phyloP scores from a whole-genome alignment of 53 echinoderm and acorn worm genomes.

The Temnopleurus reevesii region DNA sequence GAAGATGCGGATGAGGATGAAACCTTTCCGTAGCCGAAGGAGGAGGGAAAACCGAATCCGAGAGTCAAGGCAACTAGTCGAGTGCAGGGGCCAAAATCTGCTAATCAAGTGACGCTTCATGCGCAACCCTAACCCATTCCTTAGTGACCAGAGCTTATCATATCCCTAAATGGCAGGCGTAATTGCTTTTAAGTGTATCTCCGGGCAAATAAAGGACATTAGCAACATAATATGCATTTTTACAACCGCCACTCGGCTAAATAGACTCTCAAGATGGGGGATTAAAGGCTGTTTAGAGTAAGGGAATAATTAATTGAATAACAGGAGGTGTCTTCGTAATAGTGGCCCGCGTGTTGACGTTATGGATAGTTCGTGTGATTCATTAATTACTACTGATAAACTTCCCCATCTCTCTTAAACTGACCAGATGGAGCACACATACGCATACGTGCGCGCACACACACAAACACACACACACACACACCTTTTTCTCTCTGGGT shows the following conservation, averaged over 20 bases:
- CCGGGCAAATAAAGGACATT: background rate
- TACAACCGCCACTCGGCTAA: background rate
- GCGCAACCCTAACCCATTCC: background rate
- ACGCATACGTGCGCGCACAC: no score
- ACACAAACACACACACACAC: no score
- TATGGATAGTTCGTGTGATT: no score
- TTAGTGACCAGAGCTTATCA: background rate
- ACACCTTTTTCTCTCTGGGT: no score
- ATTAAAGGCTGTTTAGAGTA: background rate
- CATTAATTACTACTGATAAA: no score
- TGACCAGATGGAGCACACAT: no score
- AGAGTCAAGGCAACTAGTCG: background rate
- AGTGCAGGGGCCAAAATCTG: background rate
- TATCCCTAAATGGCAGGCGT: background rate
- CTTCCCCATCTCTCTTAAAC: no score
- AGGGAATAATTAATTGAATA: background rate
- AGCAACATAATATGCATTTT: slow-evolving; percentile 1
- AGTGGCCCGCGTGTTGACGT: no score
- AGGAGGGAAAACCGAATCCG: background rate
- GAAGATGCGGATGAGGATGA: no score
- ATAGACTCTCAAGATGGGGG: background rate
- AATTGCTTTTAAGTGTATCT: slow-evolving; percentile 36
- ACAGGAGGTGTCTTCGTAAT: background rate
- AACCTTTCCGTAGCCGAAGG: no score
- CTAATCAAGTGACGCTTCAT: background rate